Evolutionary conservation across 2,888 invertebrate species (phyloP).

Genomic region (Apocheima hispidaria): DNA sequence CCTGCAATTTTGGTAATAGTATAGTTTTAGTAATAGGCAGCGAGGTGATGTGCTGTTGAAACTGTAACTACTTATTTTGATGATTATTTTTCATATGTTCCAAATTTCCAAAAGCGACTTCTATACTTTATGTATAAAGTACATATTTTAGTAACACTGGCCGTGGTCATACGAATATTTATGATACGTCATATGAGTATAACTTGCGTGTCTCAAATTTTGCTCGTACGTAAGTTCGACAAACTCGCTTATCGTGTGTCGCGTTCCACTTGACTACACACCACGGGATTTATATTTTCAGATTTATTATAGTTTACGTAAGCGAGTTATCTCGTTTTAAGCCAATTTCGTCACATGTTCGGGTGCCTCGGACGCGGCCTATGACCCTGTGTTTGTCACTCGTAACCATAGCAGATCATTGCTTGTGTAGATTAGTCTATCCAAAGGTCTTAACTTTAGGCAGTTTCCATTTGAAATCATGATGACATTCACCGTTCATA

Average conservation of each 20-base stretch:
- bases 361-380: conserved; percentile 50
- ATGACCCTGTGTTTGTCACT: conserved; percentile 40
- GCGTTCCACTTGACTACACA: conserved; percentile 24
- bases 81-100: too few species aligned
- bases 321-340: conserved; percentile 56
- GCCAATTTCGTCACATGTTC: conserved; percentile 54
- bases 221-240: conserved; percentile 19
- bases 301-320: conserved; percentile 54
- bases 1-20: too few species aligned
- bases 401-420: conserved; percentile 32
- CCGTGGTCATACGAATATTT: neutral
- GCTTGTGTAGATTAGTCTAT: conserved; percentile 35
- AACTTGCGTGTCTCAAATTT: conserved; percentile 1
- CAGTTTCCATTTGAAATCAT: conserved; percentile 20
- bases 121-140: neutral
- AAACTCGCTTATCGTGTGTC: conserved; percentile 51
- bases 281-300: conserved; percentile 31
- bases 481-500: conserved; percentile 18
- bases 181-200: neutral
- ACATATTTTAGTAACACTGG: neutral
- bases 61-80: too few species aligned
- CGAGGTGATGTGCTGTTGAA: too few species aligned
- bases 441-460: conserved; percentile 30
- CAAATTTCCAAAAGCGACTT: too few species aligned
- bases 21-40: too few species aligned